Evolutionary conservation across 2,888 invertebrate genomes (phyloP), one percentile per base, ranked within the genome.

Genomic region (Octonoba sinensis): DNA sequence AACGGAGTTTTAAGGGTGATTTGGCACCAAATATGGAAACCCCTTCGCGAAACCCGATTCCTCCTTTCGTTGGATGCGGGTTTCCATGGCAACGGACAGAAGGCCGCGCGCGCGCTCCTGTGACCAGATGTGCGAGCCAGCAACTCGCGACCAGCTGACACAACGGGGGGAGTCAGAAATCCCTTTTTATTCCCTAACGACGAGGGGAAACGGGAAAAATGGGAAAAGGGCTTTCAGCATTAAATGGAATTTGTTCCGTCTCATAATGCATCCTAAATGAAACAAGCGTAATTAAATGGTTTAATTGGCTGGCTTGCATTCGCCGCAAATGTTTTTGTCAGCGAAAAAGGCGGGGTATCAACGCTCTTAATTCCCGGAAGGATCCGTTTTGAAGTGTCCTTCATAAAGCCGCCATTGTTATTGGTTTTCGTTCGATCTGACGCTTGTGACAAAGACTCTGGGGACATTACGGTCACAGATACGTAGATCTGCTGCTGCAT

Each of bases 21-120:
- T 51, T 18, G 12, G 24, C 64, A 69, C 74, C 69, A 59, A 60
- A 22, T 54, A 18, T 49, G 36, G 67, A 47, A 20, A n/a, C 49
- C 78, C 44, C 36, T 36, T 20, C 16, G 13, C 64, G 6, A 13
- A 47, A 54, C 57, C 22, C 67, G 27, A 57, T 60, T 51, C 54
- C 65, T 72, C 72, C 44, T 59, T 69, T 56, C 56, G 44, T 16
- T 69, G 73, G 81, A 81, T 81, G 81, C 81, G 49, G 69, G 81
- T 81, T 49, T 44, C 81, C 67, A 81, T 74, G 74, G 69, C 69
- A 74, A 81, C 81, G 78, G 70, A 67, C 72, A 66, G 75, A 75
- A 57, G 67, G 73, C 36, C 8, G 27, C 27, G 27, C 27, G 27
- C 27, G 57, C 49, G 65, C 59, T 65, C 71, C 49, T 64, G 66